Evolutionary conservation across 2,113 vertebrate species (phyloP).

Genomic region (Pavo muticus): DNA sequence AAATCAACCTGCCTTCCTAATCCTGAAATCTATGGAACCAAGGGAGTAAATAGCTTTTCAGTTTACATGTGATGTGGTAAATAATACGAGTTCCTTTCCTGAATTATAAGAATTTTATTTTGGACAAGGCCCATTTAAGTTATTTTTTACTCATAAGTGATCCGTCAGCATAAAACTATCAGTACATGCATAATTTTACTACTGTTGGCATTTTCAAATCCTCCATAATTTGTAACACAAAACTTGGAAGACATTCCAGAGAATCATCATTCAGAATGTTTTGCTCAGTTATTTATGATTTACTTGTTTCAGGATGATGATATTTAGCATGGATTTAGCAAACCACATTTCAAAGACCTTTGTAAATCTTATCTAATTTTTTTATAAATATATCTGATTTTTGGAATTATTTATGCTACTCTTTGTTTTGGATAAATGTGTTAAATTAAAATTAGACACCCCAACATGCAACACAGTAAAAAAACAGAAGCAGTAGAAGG

Average conservation of each 20-base stretch:
- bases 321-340: background rate
- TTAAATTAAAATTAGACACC: conserved; percentile 23
- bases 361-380: background rate
- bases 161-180: conserved; percentile 7
- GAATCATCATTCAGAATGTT: background rate
- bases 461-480: background rate
- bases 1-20: background rate
- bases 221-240: background rate
- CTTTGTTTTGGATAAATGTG: conserved; percentile 6
- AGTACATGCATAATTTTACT: background rate
- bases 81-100: background rate
- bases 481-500: background rate
- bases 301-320: conserved; percentile 45
- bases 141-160: conserved; percentile 41
- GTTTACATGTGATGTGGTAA: background rate
- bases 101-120: background rate
- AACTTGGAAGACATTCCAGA: background rate
- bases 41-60: background rate
- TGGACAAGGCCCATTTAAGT: conserved; percentile 10
- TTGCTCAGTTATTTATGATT: conserved; percentile 5
- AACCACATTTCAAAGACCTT: background rate
- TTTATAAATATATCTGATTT: background rate
- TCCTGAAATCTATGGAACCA: background rate
- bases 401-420: background rate
- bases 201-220: conserved; percentile 11